phyloP scores from a whole-genome alignment of 1,140 invertebrate species.

The Diuraphis noxia region DNA sequence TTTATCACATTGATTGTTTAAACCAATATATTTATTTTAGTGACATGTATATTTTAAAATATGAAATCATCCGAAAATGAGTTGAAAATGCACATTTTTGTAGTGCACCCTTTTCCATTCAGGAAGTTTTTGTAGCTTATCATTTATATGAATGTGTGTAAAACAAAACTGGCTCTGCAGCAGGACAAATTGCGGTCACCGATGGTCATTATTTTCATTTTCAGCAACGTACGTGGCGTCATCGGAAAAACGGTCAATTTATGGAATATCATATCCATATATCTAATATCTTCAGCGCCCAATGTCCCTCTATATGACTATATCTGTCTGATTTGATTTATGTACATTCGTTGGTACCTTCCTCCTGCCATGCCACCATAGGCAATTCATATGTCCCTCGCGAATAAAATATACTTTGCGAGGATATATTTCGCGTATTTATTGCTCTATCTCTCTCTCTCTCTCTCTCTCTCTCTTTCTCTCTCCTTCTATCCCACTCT shows the following conservation, averaged over 20 bases:
- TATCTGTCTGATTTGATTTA: conserved; percentile 47
- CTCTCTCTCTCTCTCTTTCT: background rate
- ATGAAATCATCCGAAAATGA: background rate
- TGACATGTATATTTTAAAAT: background rate
- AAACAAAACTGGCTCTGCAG: conserved; percentile 32
- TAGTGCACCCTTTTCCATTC: background rate
- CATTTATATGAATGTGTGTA: conserved; percentile 14
- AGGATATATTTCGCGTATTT: conserved; percentile 51
- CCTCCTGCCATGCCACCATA: background rate
- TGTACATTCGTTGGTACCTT: background rate
- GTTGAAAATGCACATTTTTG: background rate
- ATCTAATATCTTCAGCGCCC: conserved; percentile 42
- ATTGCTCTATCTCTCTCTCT: background rate
- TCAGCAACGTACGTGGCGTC: conserved; percentile 36
- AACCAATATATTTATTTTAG: background rate
- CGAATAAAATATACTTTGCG: conserved; percentile 46
- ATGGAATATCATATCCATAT: conserved; percentile 49
- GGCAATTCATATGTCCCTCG: conserved; percentile 47
- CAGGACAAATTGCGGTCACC: conserved; percentile 52
- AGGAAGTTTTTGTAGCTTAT: background rate
- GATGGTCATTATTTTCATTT: conserved; percentile 49
- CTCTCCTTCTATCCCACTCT: background rate
- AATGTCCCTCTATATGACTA: conserved; percentile 36
- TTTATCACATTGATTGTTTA: background rate
- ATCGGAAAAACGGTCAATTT: conserved; percentile 53